A percentile compares a stretch with the other conserved stretches of the same genome.
Conservation (phyloP, 2,888 invertebrate species). For the Drosophila falleni region DNA sequence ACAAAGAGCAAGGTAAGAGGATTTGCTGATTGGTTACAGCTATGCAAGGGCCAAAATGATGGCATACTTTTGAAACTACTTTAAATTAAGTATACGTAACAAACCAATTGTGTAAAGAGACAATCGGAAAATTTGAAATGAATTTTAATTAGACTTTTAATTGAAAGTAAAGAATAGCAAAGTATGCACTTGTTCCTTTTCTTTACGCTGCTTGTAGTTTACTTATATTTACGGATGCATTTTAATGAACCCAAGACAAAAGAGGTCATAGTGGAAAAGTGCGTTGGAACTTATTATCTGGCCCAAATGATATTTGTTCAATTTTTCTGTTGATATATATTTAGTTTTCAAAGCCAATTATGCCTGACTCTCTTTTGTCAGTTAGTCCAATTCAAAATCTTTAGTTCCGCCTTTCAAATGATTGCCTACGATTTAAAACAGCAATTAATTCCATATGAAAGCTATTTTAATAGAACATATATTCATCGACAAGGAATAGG, state of each 20-base stretch:
- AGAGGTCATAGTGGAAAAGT: too few species aligned
- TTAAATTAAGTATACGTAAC: background rate
- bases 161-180: background rate
- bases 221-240: background rate
- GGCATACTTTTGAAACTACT: conserved; percentile 11
- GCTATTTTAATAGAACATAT: background rate
- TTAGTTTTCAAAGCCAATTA: too few species aligned
- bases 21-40: conserved; percentile 32
- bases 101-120: background rate
- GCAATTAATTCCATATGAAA: background rate
- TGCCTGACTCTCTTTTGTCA: too few species aligned
- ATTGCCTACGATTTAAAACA: background rate
- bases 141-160: background rate
- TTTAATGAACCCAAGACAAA: too few species aligned
- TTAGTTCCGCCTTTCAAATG: too few species aligned
- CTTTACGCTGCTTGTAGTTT: background rate
- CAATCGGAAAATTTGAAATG: background rate
- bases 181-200: too few species aligned
- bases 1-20: background rate
- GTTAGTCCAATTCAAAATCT: too few species aligned
- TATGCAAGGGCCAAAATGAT: conserved; percentile 2
- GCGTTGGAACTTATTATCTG: too few species aligned
- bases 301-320: too few species aligned
- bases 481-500: background rate
- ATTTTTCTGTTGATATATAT: too few species aligned